These are phyloP conservation scores for Chloroceryle amazona DNA, from an alignment of 2,797 vertebrate genomes.

Conservation along the genomic window DNA sequence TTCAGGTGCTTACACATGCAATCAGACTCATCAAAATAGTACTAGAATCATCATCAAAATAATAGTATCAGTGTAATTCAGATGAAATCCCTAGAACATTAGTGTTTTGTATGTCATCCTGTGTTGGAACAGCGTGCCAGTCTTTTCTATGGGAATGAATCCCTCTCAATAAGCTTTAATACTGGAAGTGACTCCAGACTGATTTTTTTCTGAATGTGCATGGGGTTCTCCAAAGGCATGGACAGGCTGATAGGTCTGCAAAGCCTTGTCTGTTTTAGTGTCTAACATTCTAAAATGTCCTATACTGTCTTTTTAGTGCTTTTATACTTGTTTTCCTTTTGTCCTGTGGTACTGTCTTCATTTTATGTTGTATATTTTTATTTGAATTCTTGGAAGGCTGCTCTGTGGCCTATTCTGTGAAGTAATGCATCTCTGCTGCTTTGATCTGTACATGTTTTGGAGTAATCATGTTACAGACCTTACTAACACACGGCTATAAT, in stretches of 20 bases:
- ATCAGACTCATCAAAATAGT: background rate
- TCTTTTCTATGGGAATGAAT: background rate
- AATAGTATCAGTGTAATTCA: background rate
- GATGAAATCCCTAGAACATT: background rate
- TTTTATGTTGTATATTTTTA: background rate
- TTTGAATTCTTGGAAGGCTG: background rate
- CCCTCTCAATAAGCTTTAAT: background rate
- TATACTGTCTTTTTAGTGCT: background rate
- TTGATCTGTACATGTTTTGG: background rate
- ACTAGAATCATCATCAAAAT: background rate
- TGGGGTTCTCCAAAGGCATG: background rate
- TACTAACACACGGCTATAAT: background rate
- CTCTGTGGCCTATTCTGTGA: background rate
- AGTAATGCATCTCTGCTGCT: background rate
- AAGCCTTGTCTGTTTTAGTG: background rate
- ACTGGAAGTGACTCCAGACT: background rate
- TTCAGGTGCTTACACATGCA: background rate
- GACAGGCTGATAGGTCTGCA: background rate
- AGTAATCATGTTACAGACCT: background rate
- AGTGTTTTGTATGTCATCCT: background rate
- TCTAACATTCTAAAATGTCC: background rate
- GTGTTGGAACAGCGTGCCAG: background rate
- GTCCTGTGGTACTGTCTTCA: background rate
- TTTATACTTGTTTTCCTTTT: background rate
- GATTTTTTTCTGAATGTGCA: background rate